Evolutionary conservation across 2,113 vertebrate genomes (phyloP).

Genomic region (Urocitellus parryii): DNA sequence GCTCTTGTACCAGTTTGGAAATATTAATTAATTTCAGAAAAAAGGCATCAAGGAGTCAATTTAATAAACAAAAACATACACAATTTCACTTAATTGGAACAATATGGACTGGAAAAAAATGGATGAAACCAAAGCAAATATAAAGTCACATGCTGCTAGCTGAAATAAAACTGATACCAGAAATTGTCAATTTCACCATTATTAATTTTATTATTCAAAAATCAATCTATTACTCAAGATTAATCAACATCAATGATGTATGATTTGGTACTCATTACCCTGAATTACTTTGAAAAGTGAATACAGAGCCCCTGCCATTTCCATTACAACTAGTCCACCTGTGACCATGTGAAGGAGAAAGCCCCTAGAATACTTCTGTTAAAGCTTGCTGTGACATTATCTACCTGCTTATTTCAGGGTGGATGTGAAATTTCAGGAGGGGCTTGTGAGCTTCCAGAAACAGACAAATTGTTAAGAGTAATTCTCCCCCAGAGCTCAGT

Average conservation of each 20-base stretch:
- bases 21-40: background rate
- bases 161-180: background rate
- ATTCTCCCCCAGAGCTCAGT: background rate
- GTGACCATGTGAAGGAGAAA: background rate
- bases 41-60: background rate
- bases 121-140: constrained; percentile 35
- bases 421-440: constrained; percentile 40
- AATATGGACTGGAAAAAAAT: background rate
- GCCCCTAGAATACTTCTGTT: background rate
- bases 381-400: background rate
- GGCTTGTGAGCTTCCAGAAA: background rate
- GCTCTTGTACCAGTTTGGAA: background rate
- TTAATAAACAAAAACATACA: constrained; percentile 37
- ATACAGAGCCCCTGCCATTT: background rate
- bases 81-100: background rate
- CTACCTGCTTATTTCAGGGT: background rate
- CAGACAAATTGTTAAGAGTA: background rate
- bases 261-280: background rate
- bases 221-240: background rate
- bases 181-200: background rate
- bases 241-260: background rate
- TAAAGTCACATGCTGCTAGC: background rate
- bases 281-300: constrained; percentile 18
- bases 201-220: constrained; percentile 24
- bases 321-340: background rate